phyloP scores from a whole-genome alignment of 2,113 vertebrate species.

The Plecotus auritus region DNA sequence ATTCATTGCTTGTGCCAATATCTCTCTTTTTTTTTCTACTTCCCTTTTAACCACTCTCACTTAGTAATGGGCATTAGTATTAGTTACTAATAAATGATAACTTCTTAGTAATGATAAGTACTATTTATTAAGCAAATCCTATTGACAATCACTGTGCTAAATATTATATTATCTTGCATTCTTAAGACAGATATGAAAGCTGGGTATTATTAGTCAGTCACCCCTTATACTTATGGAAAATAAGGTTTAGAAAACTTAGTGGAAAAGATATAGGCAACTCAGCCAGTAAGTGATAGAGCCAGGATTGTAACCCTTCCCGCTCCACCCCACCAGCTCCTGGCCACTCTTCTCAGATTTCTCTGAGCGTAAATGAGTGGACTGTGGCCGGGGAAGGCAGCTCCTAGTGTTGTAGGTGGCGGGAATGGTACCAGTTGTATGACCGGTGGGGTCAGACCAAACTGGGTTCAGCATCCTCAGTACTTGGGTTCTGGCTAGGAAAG shows the following conservation, averaged over 20 bases:
- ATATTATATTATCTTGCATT: neutral
- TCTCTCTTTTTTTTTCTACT: neutral
- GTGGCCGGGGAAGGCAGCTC: neutral
- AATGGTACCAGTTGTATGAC: no score
- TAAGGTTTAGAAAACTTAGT: neutral
- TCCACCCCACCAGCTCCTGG: neutral
- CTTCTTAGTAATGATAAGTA: neutral
- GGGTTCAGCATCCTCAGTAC: no score
- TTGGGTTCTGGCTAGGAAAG: no score
- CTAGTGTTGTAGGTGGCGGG: no score
- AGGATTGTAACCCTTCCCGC: neutral
- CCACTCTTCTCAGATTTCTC: neutral
- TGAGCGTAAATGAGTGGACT: neutral
- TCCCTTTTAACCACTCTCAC: neutral
- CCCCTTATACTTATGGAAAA: neutral
- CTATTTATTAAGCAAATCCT: neutral
- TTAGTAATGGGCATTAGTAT: neutral
- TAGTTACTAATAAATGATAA: neutral
- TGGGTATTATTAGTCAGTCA: neutral
- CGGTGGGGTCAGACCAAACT: no score
- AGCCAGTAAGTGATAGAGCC: neutral
- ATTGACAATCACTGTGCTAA: neutral
- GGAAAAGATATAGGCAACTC: neutral
- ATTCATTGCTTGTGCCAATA: neutral
- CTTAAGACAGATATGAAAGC: neutral